Evolutionary conservation across 1,140 invertebrate genomes (phyloP).

Genomic region (Aphelinus atriplicis): DNA sequence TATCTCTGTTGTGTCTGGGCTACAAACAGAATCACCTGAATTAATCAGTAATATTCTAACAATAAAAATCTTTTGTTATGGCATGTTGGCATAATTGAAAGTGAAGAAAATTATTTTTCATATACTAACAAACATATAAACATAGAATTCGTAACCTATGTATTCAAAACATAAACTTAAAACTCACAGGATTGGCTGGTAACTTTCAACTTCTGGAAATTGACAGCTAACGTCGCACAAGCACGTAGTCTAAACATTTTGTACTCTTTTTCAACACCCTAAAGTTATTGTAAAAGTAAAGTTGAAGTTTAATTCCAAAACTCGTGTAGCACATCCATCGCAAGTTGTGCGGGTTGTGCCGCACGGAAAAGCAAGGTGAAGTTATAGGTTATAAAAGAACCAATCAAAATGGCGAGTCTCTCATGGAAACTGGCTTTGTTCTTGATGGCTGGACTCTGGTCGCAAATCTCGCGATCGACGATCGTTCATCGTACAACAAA

Average conservation of each 20-base stretch:
- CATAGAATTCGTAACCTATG: no score
- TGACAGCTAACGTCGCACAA: conserved; percentile 14
- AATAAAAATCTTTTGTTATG: no score
- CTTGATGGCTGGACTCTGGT: background rate
- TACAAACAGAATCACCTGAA: conserved; percentile 28
- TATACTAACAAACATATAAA: no score
- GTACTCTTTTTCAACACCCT: background rate
- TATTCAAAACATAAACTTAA: no score
- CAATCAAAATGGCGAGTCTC: background rate
- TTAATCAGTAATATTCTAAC: no score
- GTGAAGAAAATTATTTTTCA: no score
- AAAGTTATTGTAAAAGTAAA: no score
- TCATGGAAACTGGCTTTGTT: conserved; percentile 2
- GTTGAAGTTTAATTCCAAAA: no score
- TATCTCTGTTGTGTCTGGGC: conserved; percentile 45
- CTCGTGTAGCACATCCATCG: background rate
- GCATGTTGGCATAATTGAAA: no score
- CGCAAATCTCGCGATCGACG: background rate
- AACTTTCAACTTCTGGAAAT: conserved; percentile 12
- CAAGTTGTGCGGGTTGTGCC: no score
- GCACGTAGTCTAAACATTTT: conserved; percentile 44
- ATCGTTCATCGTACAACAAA: background rate
- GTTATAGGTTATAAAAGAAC: conserved; percentile 11
- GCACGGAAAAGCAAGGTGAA: no score
- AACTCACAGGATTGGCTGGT: conserved; percentile 18